Base-by-base conservation (phyloP, 1,140 invertebrate species). In the Sinella curviseta region DNA sequence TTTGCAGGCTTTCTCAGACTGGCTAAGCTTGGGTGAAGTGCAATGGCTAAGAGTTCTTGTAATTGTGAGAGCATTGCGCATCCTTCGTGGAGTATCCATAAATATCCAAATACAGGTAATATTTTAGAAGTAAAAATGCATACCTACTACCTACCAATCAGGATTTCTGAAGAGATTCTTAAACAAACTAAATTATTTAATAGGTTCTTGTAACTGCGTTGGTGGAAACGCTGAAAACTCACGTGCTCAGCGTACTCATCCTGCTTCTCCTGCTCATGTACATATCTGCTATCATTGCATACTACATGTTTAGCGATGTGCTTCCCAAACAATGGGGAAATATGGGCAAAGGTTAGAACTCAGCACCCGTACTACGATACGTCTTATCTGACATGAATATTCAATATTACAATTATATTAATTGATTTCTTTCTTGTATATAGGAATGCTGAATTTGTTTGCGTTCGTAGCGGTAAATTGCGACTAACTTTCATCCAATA, bases 251-350 rank as follows among this genome's bases (percentile, higher is more conserved):
- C 75, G 80, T 83, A 1, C 70, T 83, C 2, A 36, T 83, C 1
- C 55, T 83, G 0, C 77, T 83, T 20, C n/a, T 81, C 55, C 65
- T 83, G 8, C 55, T 83, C 16, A 31, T 83, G 35, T 83, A 83
- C 65, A 79, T 83, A 17, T 60, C 74, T 0, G 55, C 80, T 0
- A 81, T 83, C n/a, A 75, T 81, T 65, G 78, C 80, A 0, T 81
- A 48, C 28, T 81, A 83, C 39, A 54, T 80, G 0, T 83, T 81
- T 77, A 75, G 74, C 2, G 67, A 73, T n/a, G n/a, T n/a, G n/a
- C n/a, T n/a, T 74, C 74, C 74, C 2, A 48, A 57, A 0, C 0
- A 35, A 14, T 83, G 81, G 76, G 80, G 78, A 0, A 76, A 57
- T 1, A 54, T 83, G 34, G 60, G 24, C 26, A 70, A 33, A 31